These are phyloP conservation scores for Octodon degus DNA, from an alignment of 2,113 vertebrate genomes.

Conservation along the genomic window DNA sequence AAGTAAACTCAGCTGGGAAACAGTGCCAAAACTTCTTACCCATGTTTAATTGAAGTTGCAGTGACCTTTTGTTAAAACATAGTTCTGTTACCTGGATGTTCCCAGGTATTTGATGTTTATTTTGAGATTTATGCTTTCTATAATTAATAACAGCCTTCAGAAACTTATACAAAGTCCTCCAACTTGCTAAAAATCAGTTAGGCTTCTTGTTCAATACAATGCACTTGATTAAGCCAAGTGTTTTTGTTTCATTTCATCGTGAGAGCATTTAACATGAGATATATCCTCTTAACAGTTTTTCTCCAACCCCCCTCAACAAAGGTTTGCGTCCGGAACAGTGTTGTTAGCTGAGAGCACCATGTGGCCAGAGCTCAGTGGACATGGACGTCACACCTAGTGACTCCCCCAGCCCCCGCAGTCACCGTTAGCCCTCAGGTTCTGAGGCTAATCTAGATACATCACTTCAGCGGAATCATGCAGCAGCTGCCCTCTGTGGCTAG, in stretches of 20 bases:
- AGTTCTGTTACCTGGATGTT: slow-evolving; percentile 16
- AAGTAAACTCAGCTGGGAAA: slow-evolving; percentile 52
- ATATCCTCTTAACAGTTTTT: neutral
- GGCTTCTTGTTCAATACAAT: neutral
- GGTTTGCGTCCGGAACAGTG: neutral
- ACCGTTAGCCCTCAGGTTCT: neutral
- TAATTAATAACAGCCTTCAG: slow-evolving; percentile 34
- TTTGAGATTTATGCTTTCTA: slow-evolving; percentile 58
- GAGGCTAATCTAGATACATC: neutral
- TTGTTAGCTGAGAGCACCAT: neutral
- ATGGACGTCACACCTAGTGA: too few species aligned
- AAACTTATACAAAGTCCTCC: neutral
- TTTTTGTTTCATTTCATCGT: neutral
- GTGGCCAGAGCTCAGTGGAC: neutral
- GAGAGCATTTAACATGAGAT: neutral
- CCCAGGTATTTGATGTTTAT: slow-evolving; percentile 65
- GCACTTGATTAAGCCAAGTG: slow-evolving; percentile 4
- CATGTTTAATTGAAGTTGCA: neutral
- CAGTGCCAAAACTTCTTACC: neutral
- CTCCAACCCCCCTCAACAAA: neutral
- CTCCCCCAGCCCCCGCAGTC: neutral
- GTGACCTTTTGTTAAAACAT: slow-evolving; percentile 52
- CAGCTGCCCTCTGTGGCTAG: neutral
- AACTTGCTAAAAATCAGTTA: slow-evolving; percentile 31
- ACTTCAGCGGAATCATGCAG: neutral